A percentile compares a stretch with the other conserved stretches of the same genome.
phyloP scores from a whole-genome alignment of 2,888 invertebrate species.

The Idaea dimidiata region DNA sequence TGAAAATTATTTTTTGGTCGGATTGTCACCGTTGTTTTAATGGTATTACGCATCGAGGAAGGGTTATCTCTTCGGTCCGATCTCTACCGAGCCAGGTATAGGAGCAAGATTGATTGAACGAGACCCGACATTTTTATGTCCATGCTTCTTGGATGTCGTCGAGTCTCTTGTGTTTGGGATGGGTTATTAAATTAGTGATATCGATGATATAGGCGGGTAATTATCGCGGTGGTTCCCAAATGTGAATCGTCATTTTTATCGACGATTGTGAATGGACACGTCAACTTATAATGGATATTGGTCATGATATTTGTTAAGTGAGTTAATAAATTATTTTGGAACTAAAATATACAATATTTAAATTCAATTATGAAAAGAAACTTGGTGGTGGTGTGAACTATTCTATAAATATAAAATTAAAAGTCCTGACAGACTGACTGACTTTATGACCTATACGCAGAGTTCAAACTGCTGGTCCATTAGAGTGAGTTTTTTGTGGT shows the following conservation, averaged over 20 bases:
- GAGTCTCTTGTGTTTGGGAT: conserved; percentile 57
- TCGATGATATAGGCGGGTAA: conserved; percentile 56
- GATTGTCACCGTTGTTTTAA: conserved; percentile 81
- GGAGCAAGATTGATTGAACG: conserved; percentile 75
- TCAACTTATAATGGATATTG: conserved; percentile 15
- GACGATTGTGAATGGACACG: conserved; percentile 46
- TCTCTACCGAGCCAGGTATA: conserved; percentile 65
- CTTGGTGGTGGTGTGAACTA: background rate
- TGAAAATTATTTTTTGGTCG: conserved; percentile 77
- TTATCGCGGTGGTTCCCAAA: conserved; percentile 47
- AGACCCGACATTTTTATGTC: conserved; percentile 74
- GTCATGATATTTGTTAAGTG: background rate
- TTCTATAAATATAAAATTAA: too few relatives aligned
- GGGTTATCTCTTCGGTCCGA: conserved; percentile 76
- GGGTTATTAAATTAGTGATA: conserved; percentile 75
- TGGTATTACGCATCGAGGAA: conserved; percentile 79
- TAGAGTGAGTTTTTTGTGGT: too few relatives aligned
- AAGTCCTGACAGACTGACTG: too few relatives aligned
- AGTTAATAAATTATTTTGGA: background rate
- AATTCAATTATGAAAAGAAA: background rate
- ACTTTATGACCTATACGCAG: too few relatives aligned
- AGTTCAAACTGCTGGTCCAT: too few relatives aligned
- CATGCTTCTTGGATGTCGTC: conserved; percentile 70
- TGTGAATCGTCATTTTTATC: conserved; percentile 44
- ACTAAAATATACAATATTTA: background rate